Evolutionary conservation across 2,113 vertebrate species (phyloP).

Genomic region (Eudyptes chrysolophus): DNA sequence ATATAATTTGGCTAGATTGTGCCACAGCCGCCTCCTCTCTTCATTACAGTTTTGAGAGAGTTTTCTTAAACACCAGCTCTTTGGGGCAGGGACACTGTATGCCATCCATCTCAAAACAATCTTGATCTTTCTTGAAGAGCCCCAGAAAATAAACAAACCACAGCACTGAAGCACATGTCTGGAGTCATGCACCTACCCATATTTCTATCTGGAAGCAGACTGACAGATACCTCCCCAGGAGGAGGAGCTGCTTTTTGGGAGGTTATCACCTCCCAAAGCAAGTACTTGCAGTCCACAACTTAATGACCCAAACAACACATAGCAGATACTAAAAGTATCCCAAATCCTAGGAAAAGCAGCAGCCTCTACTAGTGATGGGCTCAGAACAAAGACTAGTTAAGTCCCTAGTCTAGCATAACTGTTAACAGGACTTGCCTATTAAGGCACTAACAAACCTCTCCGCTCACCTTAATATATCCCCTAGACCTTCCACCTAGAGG

Average conservation of each 20-base stretch:
- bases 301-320: rapidly evolving
- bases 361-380: not conserved
- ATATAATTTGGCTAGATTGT: conserved; percentile 65
- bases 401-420: rapidly evolving
- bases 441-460: not conserved
- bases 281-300: not conserved
- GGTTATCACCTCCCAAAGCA: not conserved
- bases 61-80: not conserved
- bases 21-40: not conserved
- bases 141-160: not conserved
- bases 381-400: not conserved
- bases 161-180: not conserved
- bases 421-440: rapidly evolving
- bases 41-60: not conserved
- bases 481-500: rapidly evolving
- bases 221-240: not conserved
- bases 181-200: rapidly evolving
- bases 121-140: not conserved
- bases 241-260: not conserved
- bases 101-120: not conserved
- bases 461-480: rapidly evolving
- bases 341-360: not conserved
- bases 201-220: not conserved
- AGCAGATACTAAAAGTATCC: not conserved
- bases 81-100: not conserved